A percentile compares a stretch with the other conserved stretches of the same genome.
Evolutionary conservation across 2,797 vertebrate genomes (phyloP).

Genomic region (Catamblyrhynchus diadema): DNA sequence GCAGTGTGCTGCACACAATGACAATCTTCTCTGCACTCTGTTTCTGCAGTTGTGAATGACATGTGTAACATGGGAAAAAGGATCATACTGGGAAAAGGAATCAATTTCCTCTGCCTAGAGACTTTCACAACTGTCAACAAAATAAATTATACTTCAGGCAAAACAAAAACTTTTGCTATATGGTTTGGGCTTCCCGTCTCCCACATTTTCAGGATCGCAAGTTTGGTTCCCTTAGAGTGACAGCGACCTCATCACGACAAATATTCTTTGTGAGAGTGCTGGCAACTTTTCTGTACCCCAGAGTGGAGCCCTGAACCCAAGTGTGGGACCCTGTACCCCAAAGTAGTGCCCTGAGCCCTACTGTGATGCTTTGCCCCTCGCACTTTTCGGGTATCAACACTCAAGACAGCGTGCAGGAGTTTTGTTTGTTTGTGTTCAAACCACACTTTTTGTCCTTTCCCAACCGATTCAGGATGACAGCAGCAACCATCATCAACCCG

Average conservation of each 20-base stretch:
- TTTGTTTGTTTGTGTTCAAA: background rate
- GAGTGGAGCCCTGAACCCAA: no score
- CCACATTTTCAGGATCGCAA: background rate
- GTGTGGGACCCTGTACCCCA: no score
- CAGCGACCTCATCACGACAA: rapidly evolving
- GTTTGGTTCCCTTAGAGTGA: background rate
- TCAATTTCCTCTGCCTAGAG: background rate
- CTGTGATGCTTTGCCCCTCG: no score
- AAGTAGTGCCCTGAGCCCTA: no score
- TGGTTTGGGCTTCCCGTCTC: background rate
- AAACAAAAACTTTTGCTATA: rapidly evolving
- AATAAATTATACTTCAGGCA: background rate
- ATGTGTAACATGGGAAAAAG: rapidly evolving
- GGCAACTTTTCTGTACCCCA: no score
- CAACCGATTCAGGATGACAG: rapidly evolving
- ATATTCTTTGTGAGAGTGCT: rapidly evolving
- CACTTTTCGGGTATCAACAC: rapidly evolving
- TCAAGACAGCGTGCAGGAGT: rapidly evolving
- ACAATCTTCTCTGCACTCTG: rapidly evolving
- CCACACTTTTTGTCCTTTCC: background rate
- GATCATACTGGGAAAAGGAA: background rate
- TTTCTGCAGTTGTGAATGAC: rapidly evolving
- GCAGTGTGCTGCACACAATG: rapidly evolving
- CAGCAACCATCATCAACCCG: rapidly evolving
- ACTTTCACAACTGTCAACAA: background rate